phyloP scores from a whole-genome alignment of 2,113 vertebrate species.

The Ptyas mucosa region DNA sequence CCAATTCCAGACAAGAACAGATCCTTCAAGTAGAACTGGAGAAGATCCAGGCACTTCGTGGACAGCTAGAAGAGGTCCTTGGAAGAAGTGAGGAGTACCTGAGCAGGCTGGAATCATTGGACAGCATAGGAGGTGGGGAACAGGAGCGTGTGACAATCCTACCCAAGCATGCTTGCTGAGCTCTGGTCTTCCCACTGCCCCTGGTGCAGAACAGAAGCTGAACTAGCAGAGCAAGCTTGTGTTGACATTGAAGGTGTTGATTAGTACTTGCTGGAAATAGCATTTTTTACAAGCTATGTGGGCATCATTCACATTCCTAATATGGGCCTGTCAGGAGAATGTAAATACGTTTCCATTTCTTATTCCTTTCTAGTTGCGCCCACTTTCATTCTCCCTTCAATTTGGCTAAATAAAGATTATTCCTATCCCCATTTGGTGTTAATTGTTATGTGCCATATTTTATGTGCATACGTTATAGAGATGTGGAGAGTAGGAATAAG shows the following conservation, averaged over 20 bases:
- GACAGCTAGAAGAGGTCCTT: constrained; percentile 88
- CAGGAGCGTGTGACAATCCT: constrained; percentile 79
- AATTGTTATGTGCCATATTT: constrained; percentile 59
- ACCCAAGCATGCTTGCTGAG: constrained; percentile 81
- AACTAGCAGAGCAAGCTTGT: constrained; percentile 62
- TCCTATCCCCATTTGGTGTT: constrained; percentile 44
- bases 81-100: constrained; percentile 74
- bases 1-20: constrained; percentile 73
- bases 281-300: constrained; percentile 48
- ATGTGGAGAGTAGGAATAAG: neutral
- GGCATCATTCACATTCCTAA: constrained; percentile 41
- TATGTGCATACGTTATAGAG: constrained; percentile 60
- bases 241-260: constrained; percentile 50
- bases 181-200: constrained; percentile 64
- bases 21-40: constrained; percentile 84
- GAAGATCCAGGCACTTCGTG: constrained; percentile 80
- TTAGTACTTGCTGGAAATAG: constrained; percentile 50
- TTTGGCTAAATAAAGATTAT: constrained; percentile 77
- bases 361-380: constrained; percentile 61
- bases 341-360: constrained; percentile 60
- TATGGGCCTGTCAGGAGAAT: constrained; percentile 44
- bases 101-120: constrained; percentile 72
- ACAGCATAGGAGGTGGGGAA: constrained; percentile 90
- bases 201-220: constrained; percentile 58
- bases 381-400: constrained; percentile 4